Percentiles rank a stretch among this genome's conserved stretches.
These are phyloP conservation scores for Rousettus madagascariensis DNA, from an alignment of 2,797 vertebrate species.

Conservation along the genomic window DNA sequence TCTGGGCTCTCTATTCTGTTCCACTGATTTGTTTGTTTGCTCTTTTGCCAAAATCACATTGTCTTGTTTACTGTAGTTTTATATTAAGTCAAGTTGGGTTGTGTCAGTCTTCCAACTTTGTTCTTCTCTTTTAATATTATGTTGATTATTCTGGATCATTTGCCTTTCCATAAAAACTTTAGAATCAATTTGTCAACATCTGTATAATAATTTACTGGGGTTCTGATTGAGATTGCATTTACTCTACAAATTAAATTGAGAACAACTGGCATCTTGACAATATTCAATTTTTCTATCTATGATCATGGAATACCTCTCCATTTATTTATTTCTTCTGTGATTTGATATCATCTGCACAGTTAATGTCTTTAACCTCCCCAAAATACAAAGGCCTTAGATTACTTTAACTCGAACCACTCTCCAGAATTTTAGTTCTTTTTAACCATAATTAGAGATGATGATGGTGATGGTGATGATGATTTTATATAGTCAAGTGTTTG, in stretches of 20 bases:
- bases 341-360: background rate
- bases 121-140: background rate
- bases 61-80: background rate
- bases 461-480: background rate
- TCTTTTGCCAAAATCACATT: background rate
- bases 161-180: background rate
- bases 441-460: background rate
- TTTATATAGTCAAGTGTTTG: background rate
- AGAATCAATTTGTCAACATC: background rate
- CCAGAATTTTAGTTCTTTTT: conserved; percentile 3
- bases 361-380: background rate
- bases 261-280: background rate
- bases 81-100: background rate
- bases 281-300: background rate
- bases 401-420: background rate
- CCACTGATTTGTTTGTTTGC: background rate
- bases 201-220: background rate
- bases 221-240: background rate
- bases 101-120: background rate
- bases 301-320: background rate
- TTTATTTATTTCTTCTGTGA: background rate
- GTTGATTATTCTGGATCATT: background rate
- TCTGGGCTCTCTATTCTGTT: background rate
- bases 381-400: background rate
- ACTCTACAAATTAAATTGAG: background rate